These are phyloP conservation scores for Ptychoptera albimana DNA, from an alignment of 2,888 invertebrate species.

Conservation along the genomic window DNA sequence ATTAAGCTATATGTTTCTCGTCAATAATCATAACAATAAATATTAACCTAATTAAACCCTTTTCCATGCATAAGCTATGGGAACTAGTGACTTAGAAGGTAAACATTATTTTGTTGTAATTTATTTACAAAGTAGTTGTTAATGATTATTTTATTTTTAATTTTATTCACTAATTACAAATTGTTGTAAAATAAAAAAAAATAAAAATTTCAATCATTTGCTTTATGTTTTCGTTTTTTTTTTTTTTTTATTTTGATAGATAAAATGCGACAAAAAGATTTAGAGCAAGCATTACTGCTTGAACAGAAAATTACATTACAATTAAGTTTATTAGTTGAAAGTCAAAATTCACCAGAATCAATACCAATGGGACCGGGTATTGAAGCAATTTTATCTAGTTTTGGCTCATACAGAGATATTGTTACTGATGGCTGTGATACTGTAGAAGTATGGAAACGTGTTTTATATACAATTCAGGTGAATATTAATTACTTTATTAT, in stretches of 20 bases:
- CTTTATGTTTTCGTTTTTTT: background rate
- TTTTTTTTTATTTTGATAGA: constrained; percentile 34
- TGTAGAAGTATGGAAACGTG: constrained; percentile 67
- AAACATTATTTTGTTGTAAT: constrained; percentile 10
- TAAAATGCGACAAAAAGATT: constrained; percentile 72
- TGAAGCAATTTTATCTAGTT: constrained; percentile 27
- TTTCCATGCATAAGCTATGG: constrained; percentile 14
- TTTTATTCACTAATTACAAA: background rate
- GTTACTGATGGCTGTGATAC: constrained; percentile 64
- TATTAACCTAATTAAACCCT: too few species aligned
- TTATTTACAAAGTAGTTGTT: background rate
- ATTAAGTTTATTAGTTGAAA: constrained; percentile 49
- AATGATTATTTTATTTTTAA: background rate
- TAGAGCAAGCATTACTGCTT: constrained; percentile 67
- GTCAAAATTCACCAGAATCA: constrained; percentile 37
- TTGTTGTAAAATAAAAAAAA: too few species aligned
- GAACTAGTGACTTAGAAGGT: constrained; percentile 20
- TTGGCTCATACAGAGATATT: constrained; percentile 47
- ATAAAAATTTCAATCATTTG: background rate
- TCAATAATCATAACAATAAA: too few species aligned
- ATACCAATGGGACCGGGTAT: constrained; percentile 17
- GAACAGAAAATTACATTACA: constrained; percentile 83
- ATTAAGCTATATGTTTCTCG: too few species aligned
- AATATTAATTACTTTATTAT: background rate
- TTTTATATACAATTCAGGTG: constrained; percentile 31